Percentiles rank a stretch among this genome's conserved stretches.
phyloP scores from a whole-genome alignment of 2,888 invertebrate genomes.

The Perizoma affinitatum region DNA sequence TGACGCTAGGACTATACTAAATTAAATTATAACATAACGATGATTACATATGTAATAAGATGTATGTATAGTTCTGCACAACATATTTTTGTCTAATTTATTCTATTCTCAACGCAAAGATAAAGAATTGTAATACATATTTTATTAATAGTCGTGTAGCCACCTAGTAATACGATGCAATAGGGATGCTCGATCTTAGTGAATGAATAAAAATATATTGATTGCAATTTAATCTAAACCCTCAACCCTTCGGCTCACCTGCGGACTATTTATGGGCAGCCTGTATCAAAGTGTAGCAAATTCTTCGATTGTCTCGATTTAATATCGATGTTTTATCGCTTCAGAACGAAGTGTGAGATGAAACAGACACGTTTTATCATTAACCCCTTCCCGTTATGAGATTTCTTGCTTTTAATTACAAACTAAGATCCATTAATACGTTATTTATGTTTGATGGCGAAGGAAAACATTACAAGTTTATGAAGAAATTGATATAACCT shows the following conservation, averaged over 20 bases:
- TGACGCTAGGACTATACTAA: no score
- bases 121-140: no score
- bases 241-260: not conserved
- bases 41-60: no score
- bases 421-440: slow-evolving; percentile 18
- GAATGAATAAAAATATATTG: no score
- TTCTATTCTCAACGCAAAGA: no score
- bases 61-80: no score
- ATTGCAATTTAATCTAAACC: not conserved
- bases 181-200: no score
- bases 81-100: no score
- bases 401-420: slow-evolving; percentile 29
- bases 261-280: slow-evolving; percentile 1
- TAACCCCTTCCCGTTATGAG: slow-evolving; percentile 44
- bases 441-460: slow-evolving; percentile 22
- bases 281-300: slow-evolving; percentile 23
- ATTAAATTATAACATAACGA: no score
- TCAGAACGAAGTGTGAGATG: slow-evolving; percentile 65
- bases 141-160: no score
- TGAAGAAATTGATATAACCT: slow-evolving; percentile 5
- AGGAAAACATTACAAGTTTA: slow-evolving; percentile 10
- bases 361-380: slow-evolving; percentile 60
- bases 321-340: slow-evolving; percentile 59
- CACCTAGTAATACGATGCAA: no score
- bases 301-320: slow-evolving; percentile 34